These are phyloP conservation scores for Xyrichtys novacula DNA, from an alignment of 2,797 vertebrate species.

Conservation along the genomic window DNA sequence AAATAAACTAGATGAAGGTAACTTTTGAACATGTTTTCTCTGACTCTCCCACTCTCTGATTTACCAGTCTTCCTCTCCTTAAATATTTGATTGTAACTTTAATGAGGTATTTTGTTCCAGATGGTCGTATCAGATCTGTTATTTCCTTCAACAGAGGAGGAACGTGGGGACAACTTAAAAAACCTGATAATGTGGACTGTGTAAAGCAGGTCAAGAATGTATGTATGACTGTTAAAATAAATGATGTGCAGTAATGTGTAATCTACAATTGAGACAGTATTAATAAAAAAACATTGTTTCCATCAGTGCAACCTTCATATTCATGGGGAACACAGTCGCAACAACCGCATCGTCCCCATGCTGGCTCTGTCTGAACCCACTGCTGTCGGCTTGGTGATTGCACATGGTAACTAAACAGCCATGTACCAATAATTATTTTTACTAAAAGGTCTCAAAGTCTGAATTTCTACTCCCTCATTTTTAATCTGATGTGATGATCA, in stretches of 20 bases:
- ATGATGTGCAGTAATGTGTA: no score
- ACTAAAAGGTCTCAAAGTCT: no score
- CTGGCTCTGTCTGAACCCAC: constrained; percentile 82
- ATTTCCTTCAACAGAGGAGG: constrained; percentile 87
- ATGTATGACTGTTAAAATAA: background rate
- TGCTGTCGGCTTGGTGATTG: constrained; percentile 84
- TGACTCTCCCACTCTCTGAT: background rate
- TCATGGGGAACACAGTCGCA: constrained; percentile 86
- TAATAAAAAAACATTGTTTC: no score
- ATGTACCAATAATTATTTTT: background rate
- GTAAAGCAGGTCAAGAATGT: constrained; percentile 68
- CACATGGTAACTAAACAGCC: constrained; percentile 78
- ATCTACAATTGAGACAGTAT: no score
- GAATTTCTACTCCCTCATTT: background rate
- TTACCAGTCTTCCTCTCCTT: background rate
- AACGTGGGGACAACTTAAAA: constrained; percentile 80
- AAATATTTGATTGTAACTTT: background rate
- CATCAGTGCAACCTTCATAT: constrained; percentile 88
- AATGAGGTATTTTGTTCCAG: constrained; percentile 64
- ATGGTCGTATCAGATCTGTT: constrained; percentile 83
- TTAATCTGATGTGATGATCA: background rate
- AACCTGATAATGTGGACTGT: constrained; percentile 85
- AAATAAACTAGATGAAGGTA: constrained; percentile 84
- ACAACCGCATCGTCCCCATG: constrained; percentile 81
- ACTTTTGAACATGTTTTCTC: background rate